These are phyloP conservation scores for Sphaerodactylus townsendi DNA, from an alignment of 2,113 vertebrate genomes.

Conservation along the genomic window DNA sequence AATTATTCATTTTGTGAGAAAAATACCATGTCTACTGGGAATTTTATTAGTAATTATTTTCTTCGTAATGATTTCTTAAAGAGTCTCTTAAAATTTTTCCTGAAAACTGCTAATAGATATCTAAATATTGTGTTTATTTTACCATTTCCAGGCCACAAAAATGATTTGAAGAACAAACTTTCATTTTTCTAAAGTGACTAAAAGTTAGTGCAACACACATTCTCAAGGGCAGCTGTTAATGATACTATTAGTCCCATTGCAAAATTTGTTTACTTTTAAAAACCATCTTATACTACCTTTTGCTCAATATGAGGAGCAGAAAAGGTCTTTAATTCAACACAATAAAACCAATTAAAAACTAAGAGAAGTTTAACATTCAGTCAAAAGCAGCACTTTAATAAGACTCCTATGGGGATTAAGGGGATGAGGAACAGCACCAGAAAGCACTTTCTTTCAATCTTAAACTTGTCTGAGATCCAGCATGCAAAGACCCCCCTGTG, in stretches of 20 bases:
- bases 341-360: too few relatives aligned
- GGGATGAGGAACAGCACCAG: too few relatives aligned
- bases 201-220: too few relatives aligned
- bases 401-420: too few relatives aligned
- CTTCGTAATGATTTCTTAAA: neutral
- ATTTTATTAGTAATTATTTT: conserved; percentile 18
- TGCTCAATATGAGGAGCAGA: neutral
- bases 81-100: too few relatives aligned
- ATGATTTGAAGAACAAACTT: neutral
- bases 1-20: conserved; percentile 16
- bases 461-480: too few relatives aligned
- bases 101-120: neutral
- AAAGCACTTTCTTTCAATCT: too few relatives aligned
- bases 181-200: neutral
- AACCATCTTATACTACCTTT: neutral
- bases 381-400: too few relatives aligned
- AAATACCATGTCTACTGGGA: neutral
- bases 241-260: neutral
- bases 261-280: neutral
- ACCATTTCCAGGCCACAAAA: neutral
- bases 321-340: neutral
- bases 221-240: neutral
- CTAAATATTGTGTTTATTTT: neutral
- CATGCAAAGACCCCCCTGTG: too few relatives aligned
- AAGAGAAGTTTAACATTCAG: too few relatives aligned